phyloP scores from a whole-genome alignment of 1,140 invertebrate genomes.

The Amyelois transitella region DNA sequence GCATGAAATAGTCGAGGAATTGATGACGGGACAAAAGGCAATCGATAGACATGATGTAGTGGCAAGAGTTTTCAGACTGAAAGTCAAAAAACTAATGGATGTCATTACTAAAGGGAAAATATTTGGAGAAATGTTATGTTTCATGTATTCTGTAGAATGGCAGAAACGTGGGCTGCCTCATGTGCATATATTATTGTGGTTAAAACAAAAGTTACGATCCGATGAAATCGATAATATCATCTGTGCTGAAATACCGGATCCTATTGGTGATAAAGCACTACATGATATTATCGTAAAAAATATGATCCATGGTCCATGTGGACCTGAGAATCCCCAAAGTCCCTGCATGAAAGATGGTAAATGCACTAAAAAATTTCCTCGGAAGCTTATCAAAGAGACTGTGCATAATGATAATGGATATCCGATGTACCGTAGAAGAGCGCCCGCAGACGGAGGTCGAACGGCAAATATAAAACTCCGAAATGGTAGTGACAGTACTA shows the following conservation, averaged over 20 bases:
- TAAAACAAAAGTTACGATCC: slow-evolving; percentile 37
- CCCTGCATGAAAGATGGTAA: slow-evolving; percentile 34
- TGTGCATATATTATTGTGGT: slow-evolving; percentile 65
- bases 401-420: slow-evolving; percentile 24
- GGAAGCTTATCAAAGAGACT: slow-evolving; percentile 18
- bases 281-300: slow-evolving; percentile 39
- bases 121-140: slow-evolving; percentile 41
- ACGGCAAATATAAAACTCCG: slow-evolving; percentile 23
- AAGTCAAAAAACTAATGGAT: slow-evolving; percentile 29
- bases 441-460: slow-evolving; percentile 24
- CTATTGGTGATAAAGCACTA: slow-evolving; percentile 33
- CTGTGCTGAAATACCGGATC: slow-evolving; percentile 69
- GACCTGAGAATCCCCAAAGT: slow-evolving; percentile 19
- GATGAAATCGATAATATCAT: slow-evolving; percentile 58
- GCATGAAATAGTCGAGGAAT: slow-evolving; percentile 25
- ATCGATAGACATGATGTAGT: slow-evolving; percentile 34
- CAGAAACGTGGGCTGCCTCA: slow-evolving; percentile 70
- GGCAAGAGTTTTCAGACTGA: slow-evolving; percentile 27
- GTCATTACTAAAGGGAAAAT: too few species aligned
- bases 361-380: slow-evolving; percentile 29
- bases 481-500: slow-evolving; percentile 17
- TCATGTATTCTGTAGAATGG: slow-evolving; percentile 32
- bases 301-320: slow-evolving; percentile 64
- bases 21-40: slow-evolving; percentile 34
- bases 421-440: slow-evolving; percentile 28